A percentile compares a stretch with the other conserved stretches of the same genome.
These are phyloP conservation scores for Caenorhabditis zanzibari DNA, from an alignment of 2,888 invertebrate species.

Conservation along the genomic window DNA sequence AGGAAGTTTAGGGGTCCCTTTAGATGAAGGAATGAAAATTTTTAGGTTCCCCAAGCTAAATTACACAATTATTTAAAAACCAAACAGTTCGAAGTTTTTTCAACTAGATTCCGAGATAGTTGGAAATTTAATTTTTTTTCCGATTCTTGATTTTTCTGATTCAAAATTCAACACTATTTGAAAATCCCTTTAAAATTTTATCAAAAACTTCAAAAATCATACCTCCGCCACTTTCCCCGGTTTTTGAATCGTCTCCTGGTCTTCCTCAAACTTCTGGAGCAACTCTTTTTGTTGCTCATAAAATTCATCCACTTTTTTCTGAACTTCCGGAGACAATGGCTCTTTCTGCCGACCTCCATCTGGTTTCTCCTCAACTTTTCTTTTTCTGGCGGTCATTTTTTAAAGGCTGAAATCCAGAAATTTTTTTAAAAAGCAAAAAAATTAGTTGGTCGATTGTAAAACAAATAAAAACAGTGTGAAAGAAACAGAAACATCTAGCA, in stretches of 20 bases:
- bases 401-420: slow-evolving; percentile 6
- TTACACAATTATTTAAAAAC: no score
- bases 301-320: slow-evolving; percentile 45
- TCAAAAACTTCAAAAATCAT: not conserved
- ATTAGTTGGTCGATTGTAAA: slow-evolving; percentile 6
- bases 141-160: no score
- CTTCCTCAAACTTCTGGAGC: slow-evolving; percentile 51
- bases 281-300: slow-evolving; percentile 52
- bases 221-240: slow-evolving; percentile 17
- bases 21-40: no score
- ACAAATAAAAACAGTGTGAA: slow-evolving; percentile 25
- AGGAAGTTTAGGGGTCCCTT: no score
- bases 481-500: not conserved
- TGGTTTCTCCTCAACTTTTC: slow-evolving; percentile 25
- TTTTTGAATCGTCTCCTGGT: slow-evolving; percentile 55
- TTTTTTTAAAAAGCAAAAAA: not conserved
- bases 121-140: no score
- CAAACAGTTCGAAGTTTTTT: no score
- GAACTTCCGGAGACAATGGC: slow-evolving; percentile 8
- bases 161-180: no score
- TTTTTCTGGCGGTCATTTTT: slow-evolving; percentile 42
- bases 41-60: no score
- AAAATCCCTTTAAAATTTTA: no score
- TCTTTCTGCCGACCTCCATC: not conserved
- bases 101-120: no score